Conservation (phyloP, 2,113 vertebrate genomes). For the Callocephalon fimbriatum region DNA sequence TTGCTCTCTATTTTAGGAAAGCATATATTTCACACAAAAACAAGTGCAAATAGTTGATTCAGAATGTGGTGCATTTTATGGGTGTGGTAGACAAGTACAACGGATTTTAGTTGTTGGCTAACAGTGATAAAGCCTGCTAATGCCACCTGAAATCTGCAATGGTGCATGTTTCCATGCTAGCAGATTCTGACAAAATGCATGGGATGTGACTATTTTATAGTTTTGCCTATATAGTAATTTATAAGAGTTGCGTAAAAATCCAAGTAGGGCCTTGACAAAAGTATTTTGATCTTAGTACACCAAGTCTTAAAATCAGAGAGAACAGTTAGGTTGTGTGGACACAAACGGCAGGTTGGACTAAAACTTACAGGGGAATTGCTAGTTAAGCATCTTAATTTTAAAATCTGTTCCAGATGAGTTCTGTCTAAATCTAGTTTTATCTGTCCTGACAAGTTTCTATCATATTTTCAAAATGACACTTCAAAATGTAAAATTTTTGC, state of each 20-base stretch:
- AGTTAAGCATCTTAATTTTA: background rate
- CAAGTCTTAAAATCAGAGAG: background rate
- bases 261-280: background rate
- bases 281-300: background rate
- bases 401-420: background rate
- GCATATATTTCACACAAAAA: background rate
- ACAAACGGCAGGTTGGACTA: background rate
- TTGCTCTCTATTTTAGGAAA: background rate
- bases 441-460: background rate
- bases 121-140: background rate
- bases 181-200: background rate
- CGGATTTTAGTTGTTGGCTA: background rate
- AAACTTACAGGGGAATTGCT: background rate
- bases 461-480: background rate
- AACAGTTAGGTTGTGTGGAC: background rate
- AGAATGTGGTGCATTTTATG: background rate
- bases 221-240: background rate
- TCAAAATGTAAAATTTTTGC: background rate
- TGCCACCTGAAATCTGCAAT: background rate
- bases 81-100: background rate
- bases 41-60: background rate
- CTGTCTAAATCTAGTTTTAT: background rate
- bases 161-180: background rate
- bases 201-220: background rate
- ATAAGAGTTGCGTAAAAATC: background rate